These are phyloP conservation scores for Pantherophis alleghaniensis DNA, from an alignment of 2,797 vertebrate genomes.

Conservation along the genomic window DNA sequence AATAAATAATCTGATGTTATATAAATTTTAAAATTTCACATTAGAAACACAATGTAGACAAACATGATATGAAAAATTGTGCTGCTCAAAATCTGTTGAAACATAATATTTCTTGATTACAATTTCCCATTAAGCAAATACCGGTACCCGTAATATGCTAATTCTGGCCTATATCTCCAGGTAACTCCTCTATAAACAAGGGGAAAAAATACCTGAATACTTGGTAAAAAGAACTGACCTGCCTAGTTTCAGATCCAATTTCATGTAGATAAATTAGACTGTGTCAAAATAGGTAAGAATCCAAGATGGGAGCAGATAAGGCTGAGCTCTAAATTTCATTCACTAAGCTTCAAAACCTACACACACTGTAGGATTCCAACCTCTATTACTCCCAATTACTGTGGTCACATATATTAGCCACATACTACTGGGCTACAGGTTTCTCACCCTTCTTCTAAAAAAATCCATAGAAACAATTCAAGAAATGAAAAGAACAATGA, in stretches of 20 bases:
- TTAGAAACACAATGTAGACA: not conserved
- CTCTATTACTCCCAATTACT: not conserved
- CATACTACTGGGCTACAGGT: not conserved
- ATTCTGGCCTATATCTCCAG: not conserved
- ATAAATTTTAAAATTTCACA: not conserved
- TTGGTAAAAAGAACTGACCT: not conserved
- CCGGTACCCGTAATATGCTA: not conserved
- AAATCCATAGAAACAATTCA: not conserved
- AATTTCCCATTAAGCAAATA: not conserved
- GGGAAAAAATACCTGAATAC: not conserved
- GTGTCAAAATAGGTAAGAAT: not conserved
- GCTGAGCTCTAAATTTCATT: no score
- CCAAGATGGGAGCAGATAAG: not conserved
- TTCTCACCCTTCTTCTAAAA: not conserved
- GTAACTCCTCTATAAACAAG: not conserved
- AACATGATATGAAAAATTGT: not conserved
- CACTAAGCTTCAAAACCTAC: not conserved
- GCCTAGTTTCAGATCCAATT: not conserved
- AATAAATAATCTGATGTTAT: not conserved
- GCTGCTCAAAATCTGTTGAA: not conserved
- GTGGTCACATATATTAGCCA: not conserved
- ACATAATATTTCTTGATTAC: not conserved
- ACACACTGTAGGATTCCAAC: not conserved
- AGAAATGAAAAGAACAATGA: not conserved
- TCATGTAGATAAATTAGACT: not conserved